A percentile compares a stretch with the other conserved stretches of the same genome.
These are phyloP conservation scores for Psittacula cyanocephala DNA, from an alignment of 2,113 vertebrate genomes.

Conservation along the genomic window DNA sequence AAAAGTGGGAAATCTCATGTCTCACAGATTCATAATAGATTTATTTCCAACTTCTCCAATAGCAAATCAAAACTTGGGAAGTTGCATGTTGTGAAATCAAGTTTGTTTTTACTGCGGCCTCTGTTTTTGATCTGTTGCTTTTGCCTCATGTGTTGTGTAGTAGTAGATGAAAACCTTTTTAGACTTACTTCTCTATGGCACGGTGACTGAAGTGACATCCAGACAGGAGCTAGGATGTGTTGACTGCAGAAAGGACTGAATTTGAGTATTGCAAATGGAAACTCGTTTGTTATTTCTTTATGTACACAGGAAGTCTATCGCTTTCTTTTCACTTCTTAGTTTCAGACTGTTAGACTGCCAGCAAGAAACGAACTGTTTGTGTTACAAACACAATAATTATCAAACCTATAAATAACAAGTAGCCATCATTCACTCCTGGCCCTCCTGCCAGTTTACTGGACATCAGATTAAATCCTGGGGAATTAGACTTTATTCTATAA, in stretches of 20 bases:
- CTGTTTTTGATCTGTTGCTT: not conserved
- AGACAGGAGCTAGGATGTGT: not conserved
- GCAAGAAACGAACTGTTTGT: not conserved
- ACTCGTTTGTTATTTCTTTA: not conserved
- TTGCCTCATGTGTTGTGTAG: not conserved
- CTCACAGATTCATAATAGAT: not conserved
- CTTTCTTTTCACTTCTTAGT: not conserved
- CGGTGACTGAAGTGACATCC: not conserved
- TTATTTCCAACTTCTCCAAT: not conserved
- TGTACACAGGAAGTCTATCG: accelerated
- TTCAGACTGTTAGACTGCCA: slow-evolving; percentile 22
- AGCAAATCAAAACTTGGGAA: not conserved
- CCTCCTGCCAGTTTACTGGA: not conserved
- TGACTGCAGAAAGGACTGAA: not conserved
- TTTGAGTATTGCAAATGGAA: not conserved
- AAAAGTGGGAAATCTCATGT: not conserved
- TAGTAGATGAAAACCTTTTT: not conserved
- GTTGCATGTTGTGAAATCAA: not conserved
- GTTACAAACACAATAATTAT: slow-evolving; percentile 31
- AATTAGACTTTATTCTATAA: not conserved
- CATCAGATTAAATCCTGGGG: not conserved
- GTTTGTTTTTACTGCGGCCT: not conserved
- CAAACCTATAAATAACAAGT: slow-evolving; percentile 7
- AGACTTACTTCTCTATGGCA: not conserved
- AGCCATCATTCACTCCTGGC: not conserved